These are phyloP conservation scores for Lamprotornis superbus DNA, from an alignment of 2,113 vertebrate genomes.

Conservation along the genomic window DNA sequence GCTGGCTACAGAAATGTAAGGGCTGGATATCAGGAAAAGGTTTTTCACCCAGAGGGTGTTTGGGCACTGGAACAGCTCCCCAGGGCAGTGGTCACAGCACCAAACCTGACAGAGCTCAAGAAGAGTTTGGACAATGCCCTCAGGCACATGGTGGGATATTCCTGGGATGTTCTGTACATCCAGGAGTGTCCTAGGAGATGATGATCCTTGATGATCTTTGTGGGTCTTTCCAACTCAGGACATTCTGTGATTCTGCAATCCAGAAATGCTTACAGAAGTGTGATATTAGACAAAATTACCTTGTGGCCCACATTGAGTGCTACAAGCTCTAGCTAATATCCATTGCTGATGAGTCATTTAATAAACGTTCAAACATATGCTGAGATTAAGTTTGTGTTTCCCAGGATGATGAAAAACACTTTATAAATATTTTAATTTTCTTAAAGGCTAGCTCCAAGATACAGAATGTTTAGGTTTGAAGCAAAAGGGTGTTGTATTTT, in stretches of 20 bases:
- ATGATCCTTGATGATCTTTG: background rate
- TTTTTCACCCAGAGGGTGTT: background rate
- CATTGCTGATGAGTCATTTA: background rate
- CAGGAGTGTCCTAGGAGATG: too few relatives aligned
- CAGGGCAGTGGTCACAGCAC: background rate
- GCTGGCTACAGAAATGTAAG: background rate
- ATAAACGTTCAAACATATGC: conserved; percentile 13
- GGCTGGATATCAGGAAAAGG: background rate
- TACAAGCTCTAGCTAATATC: conserved; percentile 23
- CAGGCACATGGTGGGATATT: background rate
- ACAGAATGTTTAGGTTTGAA: background rate
- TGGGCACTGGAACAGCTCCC: background rate
- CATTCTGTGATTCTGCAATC: background rate
- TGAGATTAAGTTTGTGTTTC: background rate
- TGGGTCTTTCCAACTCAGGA: background rate
- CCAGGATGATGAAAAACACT: background rate
- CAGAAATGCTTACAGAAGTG: background rate
- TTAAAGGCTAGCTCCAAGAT: background rate
- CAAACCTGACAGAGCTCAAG: background rate
- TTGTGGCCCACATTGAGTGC: background rate
- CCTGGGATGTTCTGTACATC: background rate
- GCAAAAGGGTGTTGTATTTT: background rate
- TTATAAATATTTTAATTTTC: conserved; percentile 45
- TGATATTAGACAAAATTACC: background rate
- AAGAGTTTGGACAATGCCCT: background rate